Percentiles rank a stretch among this genome's conserved stretches.
Conservation (phyloP, 2,797 vertebrate species). For the Trachops cirrhosus region DNA sequence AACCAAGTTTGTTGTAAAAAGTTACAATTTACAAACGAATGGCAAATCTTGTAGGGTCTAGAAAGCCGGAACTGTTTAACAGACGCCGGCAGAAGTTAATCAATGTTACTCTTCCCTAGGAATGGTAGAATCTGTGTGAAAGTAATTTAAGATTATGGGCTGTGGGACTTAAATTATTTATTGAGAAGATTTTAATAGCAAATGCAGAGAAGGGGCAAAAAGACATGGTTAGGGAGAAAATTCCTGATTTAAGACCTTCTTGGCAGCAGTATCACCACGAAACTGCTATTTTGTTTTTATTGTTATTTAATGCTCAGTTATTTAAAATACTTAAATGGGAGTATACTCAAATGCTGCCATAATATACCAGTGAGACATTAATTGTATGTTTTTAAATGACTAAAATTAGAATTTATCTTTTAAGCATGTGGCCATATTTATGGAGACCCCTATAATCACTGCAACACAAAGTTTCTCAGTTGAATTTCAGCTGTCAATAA, state of each 20-base stretch:
- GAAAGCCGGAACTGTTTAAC: not conserved
- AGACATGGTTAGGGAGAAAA: not conserved
- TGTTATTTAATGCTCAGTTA: conserved; percentile 60
- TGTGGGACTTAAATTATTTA: conserved; percentile 21
- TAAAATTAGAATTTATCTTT: conserved; percentile 41
- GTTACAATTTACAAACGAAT: conserved; percentile 5
- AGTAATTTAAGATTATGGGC: conserved; percentile 13
- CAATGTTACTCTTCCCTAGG: not conserved
- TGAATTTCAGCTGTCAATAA: conserved; percentile 36
- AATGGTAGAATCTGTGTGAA: conserved; percentile 23
- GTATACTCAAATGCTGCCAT: not conserved
- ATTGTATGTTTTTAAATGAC: conserved; percentile 43
- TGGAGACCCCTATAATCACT: not conserved
- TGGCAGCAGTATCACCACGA: not conserved
- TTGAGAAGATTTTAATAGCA: not conserved
- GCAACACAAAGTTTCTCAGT: conserved; percentile 17
- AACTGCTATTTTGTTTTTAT: conserved; percentile 52
- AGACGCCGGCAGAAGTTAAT: not conserved
- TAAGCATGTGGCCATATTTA: conserved; percentile 25
- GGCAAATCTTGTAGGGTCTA: not conserved
- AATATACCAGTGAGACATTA: conserved; percentile 6
- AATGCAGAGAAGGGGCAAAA: conserved; percentile 1
- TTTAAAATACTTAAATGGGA: conserved; percentile 49
- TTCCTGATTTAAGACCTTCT: conserved; percentile 17
- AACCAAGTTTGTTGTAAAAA: not conserved